Conservation (phyloP, 2,888 invertebrate species). For the Netelia melanura region DNA sequence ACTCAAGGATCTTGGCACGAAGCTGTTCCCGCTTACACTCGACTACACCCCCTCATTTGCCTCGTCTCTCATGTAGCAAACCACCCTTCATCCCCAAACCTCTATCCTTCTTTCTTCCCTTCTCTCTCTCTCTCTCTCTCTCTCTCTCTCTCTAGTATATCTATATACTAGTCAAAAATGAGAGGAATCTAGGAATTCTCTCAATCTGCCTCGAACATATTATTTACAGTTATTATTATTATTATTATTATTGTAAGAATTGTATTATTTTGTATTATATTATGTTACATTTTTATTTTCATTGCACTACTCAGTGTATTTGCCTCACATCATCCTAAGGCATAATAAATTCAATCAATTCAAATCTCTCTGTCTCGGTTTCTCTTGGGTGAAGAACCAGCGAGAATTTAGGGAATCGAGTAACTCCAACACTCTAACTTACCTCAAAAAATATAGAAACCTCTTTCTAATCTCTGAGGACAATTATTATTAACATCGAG, state of each 20-base stretch:
- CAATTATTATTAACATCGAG: constrained; percentile 18
- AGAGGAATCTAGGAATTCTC: too few relatives aligned
- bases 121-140: not conserved
- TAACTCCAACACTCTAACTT: constrained; percentile 17
- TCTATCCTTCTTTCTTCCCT: not conserved
- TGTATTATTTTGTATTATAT: too few relatives aligned
- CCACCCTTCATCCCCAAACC: not conserved
- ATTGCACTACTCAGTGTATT: too few relatives aligned
- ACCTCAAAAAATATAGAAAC: not conserved
- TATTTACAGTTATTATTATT: too few relatives aligned
- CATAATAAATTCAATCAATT: too few relatives aligned
- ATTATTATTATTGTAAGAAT: too few relatives aligned
- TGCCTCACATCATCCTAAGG: too few relatives aligned
- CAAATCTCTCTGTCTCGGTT: not conserved
- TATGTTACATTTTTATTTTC: too few relatives aligned
- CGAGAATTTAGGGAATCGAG: constrained; percentile 20
- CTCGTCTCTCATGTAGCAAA: constrained; percentile 30
- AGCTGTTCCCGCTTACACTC: constrained; percentile 47
- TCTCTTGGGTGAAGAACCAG: not conserved
- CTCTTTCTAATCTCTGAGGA: constrained; percentile 34
- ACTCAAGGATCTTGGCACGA: constrained; percentile 57
- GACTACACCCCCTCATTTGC: constrained; percentile 14
- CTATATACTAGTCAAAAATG: too few relatives aligned
- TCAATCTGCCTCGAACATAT: too few relatives aligned
- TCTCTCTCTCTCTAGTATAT: not conserved